A percentile compares a stretch with the other conserved stretches of the same genome.
phyloP scores from a whole-genome alignment of 2,113 vertebrate genomes.

The Brienomyrus longianalis region DNA sequence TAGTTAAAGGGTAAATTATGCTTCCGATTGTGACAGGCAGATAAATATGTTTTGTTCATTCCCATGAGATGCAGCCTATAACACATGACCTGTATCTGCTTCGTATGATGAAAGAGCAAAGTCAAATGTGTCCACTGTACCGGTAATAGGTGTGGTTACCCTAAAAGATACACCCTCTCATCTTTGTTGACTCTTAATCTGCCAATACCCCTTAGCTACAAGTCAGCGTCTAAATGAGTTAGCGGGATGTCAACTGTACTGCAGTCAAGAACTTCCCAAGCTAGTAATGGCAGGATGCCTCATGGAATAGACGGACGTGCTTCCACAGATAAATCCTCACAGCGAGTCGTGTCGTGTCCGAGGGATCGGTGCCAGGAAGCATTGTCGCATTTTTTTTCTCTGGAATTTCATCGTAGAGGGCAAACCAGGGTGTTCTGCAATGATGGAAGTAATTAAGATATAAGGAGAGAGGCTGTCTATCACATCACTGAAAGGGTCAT shows the following conservation, averaged over 20 bases:
- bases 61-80: background rate
- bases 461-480: constrained; percentile 23
- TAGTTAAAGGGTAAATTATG: background rate
- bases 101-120: background rate
- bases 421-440: constrained; percentile 15
- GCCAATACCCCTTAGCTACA: background rate
- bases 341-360: background rate
- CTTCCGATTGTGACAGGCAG: background rate
- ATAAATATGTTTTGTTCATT: background rate
- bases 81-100: background rate
- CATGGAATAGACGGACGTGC: background rate
- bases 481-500: constrained; percentile 21
- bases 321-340: background rate
- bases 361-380: background rate
- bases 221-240: background rate
- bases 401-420: constrained; percentile 11
- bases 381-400: background rate
- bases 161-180: background rate
- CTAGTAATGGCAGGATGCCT: background rate
- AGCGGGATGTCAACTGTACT: background rate
- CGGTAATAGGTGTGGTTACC: background rate
- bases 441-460: constrained; percentile 26
- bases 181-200: background rate
- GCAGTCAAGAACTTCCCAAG: background rate
- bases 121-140: background rate